Conservation (phyloP, 2,888 invertebrate genomes). For the Anaspis maculata region DNA sequence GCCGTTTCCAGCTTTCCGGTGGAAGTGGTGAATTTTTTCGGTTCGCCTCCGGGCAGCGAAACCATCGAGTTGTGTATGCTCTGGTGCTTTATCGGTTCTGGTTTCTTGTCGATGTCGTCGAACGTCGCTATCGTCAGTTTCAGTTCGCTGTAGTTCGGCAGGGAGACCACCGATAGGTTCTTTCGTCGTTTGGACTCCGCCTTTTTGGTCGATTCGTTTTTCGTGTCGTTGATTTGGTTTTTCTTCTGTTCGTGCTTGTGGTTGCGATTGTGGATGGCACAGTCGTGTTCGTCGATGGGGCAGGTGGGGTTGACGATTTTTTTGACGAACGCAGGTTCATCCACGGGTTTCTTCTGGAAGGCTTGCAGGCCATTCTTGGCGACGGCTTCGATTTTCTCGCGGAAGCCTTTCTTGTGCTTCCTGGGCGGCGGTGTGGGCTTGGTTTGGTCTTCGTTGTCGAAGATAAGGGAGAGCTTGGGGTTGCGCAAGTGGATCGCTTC, state of each 20-base stretch:
- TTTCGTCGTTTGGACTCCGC: conserved; percentile 35
- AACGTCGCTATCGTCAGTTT: conserved; percentile 35
- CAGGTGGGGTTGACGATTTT: conserved; percentile 38
- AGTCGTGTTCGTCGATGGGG: conserved; percentile 35
- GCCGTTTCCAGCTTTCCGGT: conserved; percentile 42
- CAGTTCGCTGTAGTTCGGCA: conserved; percentile 48
- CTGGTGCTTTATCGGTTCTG: conserved; percentile 21
- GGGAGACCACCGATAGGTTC: conserved; percentile 45
- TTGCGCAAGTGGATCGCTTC: conserved; percentile 32
- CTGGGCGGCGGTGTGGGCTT: conserved; percentile 41
- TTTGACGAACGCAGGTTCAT: conserved; percentile 37
- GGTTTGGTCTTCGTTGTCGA: conserved; percentile 32
- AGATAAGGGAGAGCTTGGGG: conserved; percentile 34
- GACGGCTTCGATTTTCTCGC: conserved; percentile 36
- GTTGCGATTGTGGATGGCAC: conserved; percentile 24
- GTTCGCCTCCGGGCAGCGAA: conserved; percentile 29
- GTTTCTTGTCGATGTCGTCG: conserved; percentile 25
- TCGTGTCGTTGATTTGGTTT: conserved; percentile 10
- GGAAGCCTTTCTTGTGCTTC: conserved; percentile 33
- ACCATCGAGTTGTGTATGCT: conserved; percentile 25
- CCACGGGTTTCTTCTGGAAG: conserved; percentile 25
- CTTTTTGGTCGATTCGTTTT: conserved; percentile 20
- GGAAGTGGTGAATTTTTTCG: conserved; percentile 31
- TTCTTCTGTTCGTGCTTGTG: conserved; percentile 9
- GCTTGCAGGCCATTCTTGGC: conserved; percentile 35